These are phyloP conservation scores for Lycopodina hypogea DNA, from an alignment of 37 sponge, comb jelly and placozoan genomes.

Conservation along the genomic window DNA sequence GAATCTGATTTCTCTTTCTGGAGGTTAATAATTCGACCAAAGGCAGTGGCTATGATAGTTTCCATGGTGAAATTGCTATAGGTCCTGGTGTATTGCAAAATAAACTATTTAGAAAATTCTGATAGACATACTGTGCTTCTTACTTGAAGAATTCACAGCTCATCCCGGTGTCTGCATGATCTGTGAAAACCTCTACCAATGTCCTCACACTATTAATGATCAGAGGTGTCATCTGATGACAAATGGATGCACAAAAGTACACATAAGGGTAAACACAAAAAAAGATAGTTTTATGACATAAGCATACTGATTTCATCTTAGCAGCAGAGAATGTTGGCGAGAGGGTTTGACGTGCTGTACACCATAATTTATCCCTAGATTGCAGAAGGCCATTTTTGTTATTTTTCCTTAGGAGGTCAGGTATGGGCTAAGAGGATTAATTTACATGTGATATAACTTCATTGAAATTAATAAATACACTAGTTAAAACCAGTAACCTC, in stretches of 20 bases:
- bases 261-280: too few species aligned
- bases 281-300: too few species aligned
- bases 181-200: conserved; percentile 25
- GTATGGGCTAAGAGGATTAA: not conserved
- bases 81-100: conserved; percentile 6
- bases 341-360: conserved; percentile 40
- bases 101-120: not conserved
- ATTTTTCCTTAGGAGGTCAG: not conserved
- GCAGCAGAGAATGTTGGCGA: conserved; percentile 61
- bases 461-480: not conserved
- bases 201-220: conserved; percentile 32
- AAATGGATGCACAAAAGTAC: not conserved
- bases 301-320: conserved; percentile 62
- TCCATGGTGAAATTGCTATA: conserved; percentile 63
- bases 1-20: conserved; percentile 45
- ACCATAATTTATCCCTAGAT: conserved; percentile 50
- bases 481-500: not conserved
- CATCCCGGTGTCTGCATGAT: conserved; percentile 27
- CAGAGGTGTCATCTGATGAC: conserved; percentile 66
- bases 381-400: conserved; percentile 34
- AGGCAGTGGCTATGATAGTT: conserved; percentile 65
- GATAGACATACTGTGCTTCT: not conserved
- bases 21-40: conserved; percentile 44
- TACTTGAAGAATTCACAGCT: conserved; percentile 57
- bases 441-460: not conserved